These are phyloP conservation scores for Rhyacophila evoluta DNA, from an alignment of 2,888 invertebrate species.

Conservation along the genomic window DNA sequence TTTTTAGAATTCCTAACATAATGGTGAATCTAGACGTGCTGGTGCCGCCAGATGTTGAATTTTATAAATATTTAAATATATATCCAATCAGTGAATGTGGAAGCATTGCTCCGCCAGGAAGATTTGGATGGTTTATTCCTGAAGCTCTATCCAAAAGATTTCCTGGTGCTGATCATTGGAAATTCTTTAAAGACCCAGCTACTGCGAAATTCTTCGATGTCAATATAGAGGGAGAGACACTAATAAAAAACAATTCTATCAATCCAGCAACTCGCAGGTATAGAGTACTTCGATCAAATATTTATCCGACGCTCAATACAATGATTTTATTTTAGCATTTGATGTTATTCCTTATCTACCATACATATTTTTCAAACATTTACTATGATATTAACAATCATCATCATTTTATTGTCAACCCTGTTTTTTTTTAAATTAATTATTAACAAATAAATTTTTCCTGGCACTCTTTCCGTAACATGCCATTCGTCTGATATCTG, in stretches of 20 bases:
- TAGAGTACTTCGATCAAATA: too few species aligned
- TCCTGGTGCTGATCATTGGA: slow-evolving; percentile 68
- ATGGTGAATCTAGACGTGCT: slow-evolving; percentile 80
- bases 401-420: too few species aligned
- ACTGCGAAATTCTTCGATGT: slow-evolving; percentile 66
- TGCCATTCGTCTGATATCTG: too few species aligned
- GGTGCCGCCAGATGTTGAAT: slow-evolving; percentile 74
- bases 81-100: slow-evolving; percentile 68
- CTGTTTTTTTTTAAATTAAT: too few species aligned
- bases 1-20: slow-evolving; percentile 62
- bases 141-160: slow-evolving; percentile 58
- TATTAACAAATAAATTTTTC: too few species aligned
- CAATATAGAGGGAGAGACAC: slow-evolving; percentile 57
- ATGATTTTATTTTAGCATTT: too few species aligned
- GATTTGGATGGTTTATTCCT: slow-evolving; percentile 77
- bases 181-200: slow-evolving; percentile 65
- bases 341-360: too few species aligned
- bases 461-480: too few species aligned
- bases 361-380: too few species aligned
- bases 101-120: slow-evolving; percentile 67
- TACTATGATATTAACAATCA: too few species aligned
- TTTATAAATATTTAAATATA: slow-evolving; percentile 61
- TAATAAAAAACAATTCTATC: slow-evolving; percentile 59
- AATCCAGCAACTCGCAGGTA: slow-evolving; percentile 57
- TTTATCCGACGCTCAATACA: too few species aligned